Evolutionary conservation across 2,797 vertebrate genomes (phyloP), one percentile per base, ranked within the genome.

Genomic region (Eutrigla gurnardus): DNA sequence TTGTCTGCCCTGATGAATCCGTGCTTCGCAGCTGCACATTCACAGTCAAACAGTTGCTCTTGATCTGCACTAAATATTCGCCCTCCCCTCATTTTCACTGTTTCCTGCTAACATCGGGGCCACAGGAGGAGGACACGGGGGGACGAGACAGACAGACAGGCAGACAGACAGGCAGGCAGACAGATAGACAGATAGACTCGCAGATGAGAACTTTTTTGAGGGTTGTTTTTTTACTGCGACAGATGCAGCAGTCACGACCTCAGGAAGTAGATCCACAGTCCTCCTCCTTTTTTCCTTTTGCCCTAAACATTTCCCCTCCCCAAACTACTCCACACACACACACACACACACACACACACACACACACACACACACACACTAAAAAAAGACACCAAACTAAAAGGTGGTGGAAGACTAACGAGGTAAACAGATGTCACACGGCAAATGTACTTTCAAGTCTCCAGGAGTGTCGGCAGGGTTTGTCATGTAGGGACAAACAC

Each of bases 1-100:
- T 84, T 85, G 78, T 86, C 76, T 64, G 70, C 70, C 58, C 75
- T 70, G 66, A 80, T 92, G 89, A 93, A 94, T 91, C 91, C 91
- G 70, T 57, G 77, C 92, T 64, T 92, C 50, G 89, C 83, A 71
- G 85, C 82, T 50, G 89, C 59, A 79, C 79, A 59, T 89, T 91
- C 84, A 84, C 85, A 88, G 89, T 82, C 82, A 83, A 82, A 88
- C 83, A 83, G 77, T 86, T 86, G 80, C 73, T 84, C 64, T 79
- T 71, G 49, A 80, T 80, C 70, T 55, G 53, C 89, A 88, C 70
- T 45, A 60, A 79, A 82, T 73, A 84, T 62, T 46, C 60, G 6
- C 54, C 88, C 77, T 72, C 35, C 66, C 36, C 50, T 53, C 40
- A 0, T 1, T 25, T 5, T 37, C 42, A 6, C 71, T 73, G 50